Conservation (phyloP, 2,113 vertebrate species). For the Petaurus breviceps region DNA sequence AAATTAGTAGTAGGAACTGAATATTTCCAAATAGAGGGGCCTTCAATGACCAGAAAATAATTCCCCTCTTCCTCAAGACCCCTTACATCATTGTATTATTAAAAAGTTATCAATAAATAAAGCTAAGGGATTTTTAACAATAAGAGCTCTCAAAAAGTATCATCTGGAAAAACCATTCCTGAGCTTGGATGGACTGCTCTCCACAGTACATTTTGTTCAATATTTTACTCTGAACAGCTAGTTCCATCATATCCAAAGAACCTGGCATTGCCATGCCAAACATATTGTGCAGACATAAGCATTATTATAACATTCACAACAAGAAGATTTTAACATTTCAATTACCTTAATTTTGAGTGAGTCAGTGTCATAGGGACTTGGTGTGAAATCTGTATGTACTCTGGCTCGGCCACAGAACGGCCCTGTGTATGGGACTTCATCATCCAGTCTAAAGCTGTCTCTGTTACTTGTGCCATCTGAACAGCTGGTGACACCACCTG, state of each 20-base stretch:
- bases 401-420: constrained; percentile 91
- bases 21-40: neutral
- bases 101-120: neutral
- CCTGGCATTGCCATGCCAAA: neutral
- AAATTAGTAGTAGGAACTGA: neutral
- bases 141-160: neutral
- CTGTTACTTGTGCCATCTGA: constrained; percentile 92
- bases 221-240: neutral
- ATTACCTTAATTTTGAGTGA: constrained; percentile 95
- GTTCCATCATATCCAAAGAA: neutral
- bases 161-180: neutral
- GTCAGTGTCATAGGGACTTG: constrained; percentile 95
- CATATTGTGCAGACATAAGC: neutral
- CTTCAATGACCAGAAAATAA: constrained; percentile 25
- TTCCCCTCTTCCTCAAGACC: neutral
- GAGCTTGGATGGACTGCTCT: neutral
- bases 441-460: constrained; percentile 91
- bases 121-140: neutral
- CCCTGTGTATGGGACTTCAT: constrained; percentile 85
- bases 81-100: neutral
- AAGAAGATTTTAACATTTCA: neutral
- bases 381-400: constrained; percentile 94
- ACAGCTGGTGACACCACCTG: constrained; percentile 94
- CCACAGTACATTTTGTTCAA: neutral
- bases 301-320: neutral